Percentiles rank a stretch among this genome's conserved stretches.
These are phyloP conservation scores for Scyliorhinus canicula DNA, from an alignment of 2,797 vertebrate species.

Conservation along the genomic window DNA sequence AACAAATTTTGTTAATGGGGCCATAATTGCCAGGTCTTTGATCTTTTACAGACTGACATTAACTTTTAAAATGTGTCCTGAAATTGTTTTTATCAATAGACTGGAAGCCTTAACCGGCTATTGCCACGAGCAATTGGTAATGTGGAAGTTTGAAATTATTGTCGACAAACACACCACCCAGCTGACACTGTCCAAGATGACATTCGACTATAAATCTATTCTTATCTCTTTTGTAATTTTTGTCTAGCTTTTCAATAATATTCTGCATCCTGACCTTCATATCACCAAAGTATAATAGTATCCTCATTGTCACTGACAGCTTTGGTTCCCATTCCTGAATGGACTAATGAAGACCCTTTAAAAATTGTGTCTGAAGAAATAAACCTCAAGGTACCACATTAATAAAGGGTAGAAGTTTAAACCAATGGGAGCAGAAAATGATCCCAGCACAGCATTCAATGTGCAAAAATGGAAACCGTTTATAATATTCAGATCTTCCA, in stretches of 20 bases:
- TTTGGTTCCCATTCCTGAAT: background rate
- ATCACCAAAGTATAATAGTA: background rate
- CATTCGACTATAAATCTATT: background rate
- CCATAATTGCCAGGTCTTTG: background rate
- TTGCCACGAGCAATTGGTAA: background rate
- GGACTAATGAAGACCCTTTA: background rate
- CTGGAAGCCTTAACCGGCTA: background rate
- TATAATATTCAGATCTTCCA: too few species aligned
- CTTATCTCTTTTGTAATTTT: background rate
- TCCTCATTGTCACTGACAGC: background rate
- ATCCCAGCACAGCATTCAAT: background rate
- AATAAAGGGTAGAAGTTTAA: background rate
- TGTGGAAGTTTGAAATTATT: background rate
- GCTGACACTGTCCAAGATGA: background rate
- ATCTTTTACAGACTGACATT: conserved; percentile 1
- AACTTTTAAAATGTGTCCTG: background rate
- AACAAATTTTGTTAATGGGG: background rate
- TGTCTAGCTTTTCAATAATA: background rate
- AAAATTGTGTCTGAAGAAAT: background rate
- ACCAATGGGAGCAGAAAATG: background rate
- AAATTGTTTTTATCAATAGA: background rate
- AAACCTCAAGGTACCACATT: too few species aligned
- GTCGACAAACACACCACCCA: background rate
- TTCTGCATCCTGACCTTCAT: background rate
- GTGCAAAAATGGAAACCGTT: background rate